Conservation (phyloP, 37 sponge, comb jelly and placozoan species). For the Axinella damicornis region DNA sequence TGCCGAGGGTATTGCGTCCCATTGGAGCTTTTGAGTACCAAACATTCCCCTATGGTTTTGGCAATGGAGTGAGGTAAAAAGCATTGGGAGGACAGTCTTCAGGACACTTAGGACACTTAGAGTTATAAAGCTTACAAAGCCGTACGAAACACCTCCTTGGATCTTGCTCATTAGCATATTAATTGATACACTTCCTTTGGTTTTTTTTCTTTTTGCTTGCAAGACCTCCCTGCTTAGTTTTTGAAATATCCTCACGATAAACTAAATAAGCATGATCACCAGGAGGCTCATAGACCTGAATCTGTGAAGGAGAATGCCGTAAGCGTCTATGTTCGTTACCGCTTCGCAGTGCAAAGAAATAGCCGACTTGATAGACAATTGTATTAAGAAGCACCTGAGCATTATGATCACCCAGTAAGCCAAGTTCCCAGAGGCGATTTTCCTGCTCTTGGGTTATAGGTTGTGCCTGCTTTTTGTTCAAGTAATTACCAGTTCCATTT, state of each 20-base stretch:
- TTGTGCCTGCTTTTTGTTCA: constrained; percentile 34
- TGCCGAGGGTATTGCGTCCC: constrained; percentile 5
- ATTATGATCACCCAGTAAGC: constrained; percentile 9
- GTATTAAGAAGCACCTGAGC: constrained; percentile 20
- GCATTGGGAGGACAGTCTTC: background rate
- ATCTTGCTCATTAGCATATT: constrained; percentile 4
- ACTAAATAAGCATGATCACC: constrained; percentile 10
- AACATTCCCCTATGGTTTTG: background rate
- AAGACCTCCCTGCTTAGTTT: constrained; percentile 18
- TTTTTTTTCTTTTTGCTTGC: constrained; percentile 12
- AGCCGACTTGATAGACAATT: constrained; percentile 24
- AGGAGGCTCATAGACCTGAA: constrained; percentile 15
- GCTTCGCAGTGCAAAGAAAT: constrained; percentile 31
- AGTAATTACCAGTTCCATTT: constrained; percentile 9
- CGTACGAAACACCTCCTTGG: constrained; percentile 5
- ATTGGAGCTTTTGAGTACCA: constrained; percentile 8
- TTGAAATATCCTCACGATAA: constrained; percentile 12
- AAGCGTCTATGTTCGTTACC: constrained; percentile 38
- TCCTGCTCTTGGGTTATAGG: constrained; percentile 25
- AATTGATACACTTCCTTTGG: constrained; percentile 17
- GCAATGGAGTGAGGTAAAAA: background rate
- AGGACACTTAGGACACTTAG: background rate
- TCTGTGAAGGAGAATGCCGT: constrained; percentile 15
- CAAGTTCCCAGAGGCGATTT: constrained; percentile 20
- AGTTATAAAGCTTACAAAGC: background rate